phyloP scores from a whole-genome alignment of 2,113 vertebrate species.

The Poeciliopsis occidentalis region DNA sequence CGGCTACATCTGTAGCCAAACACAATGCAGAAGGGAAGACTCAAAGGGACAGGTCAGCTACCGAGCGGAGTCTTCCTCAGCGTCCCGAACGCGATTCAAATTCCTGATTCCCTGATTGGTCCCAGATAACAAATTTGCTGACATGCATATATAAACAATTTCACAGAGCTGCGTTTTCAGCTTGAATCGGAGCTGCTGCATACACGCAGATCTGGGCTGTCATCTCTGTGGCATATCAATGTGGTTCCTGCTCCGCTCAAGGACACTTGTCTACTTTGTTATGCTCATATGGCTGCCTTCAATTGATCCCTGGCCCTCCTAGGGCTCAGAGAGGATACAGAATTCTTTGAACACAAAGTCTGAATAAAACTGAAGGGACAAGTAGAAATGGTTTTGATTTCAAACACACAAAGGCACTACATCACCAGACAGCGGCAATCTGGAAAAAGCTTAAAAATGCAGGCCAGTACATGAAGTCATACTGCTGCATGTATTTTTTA shows the following conservation, averaged over 20 bases:
- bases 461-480: neutral
- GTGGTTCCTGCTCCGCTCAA: slow-evolving; percentile 54
- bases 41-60: slow-evolving; percentile 11
- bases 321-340: neutral
- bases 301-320: slow-evolving; percentile 46
- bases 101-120: slow-evolving; percentile 18
- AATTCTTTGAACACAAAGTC: neutral
- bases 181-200: slow-evolving; percentile 6
- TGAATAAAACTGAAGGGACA: neutral
- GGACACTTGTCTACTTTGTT: slow-evolving; percentile 61
- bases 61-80: slow-evolving; percentile 13
- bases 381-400: neutral
- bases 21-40: slow-evolving; percentile 25
- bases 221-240: slow-evolving; percentile 52
- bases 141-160: slow-evolving; percentile 32
- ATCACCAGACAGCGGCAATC: neutral
- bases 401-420: neutral
- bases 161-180: neutral
- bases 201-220: slow-evolving; percentile 29
- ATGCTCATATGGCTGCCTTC: slow-evolving; percentile 36
- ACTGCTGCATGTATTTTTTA: neutral
- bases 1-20: slow-evolving; percentile 27
- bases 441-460: neutral
- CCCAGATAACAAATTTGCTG: slow-evolving; percentile 14
- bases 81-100: slow-evolving; percentile 14